A percentile compares a stretch with the other conserved stretches of the same genome.
Evolutionary conservation across 1,140 invertebrate species (phyloP).

Genomic region (Anadara kagoshimensis): DNA sequence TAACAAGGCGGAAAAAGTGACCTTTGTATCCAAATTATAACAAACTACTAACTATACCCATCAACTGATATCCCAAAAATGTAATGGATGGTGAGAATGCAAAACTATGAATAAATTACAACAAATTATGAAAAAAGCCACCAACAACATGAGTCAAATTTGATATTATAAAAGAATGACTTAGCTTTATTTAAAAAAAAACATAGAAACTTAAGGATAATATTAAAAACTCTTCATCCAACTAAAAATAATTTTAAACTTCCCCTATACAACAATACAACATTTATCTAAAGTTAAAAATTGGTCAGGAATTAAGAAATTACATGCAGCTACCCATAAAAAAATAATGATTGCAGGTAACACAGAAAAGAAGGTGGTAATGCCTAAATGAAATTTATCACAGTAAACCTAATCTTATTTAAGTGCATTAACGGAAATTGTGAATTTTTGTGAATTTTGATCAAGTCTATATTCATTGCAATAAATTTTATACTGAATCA

Average conservation of each 20-base stretch:
- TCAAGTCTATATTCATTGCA: conserved; percentile 9
- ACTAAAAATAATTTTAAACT: conserved; percentile 65
- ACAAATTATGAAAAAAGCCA: conserved; percentile 1
- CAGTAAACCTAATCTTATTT: not conserved
- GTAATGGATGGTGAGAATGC: too few relatives aligned
- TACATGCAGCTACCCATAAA: conserved; percentile 7
- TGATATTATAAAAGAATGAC: conserved; percentile 56
- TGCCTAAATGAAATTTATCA: not conserved
- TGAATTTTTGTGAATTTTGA: too few relatives aligned
- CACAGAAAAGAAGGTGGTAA: conserved; percentile 1
- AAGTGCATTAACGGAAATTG: not conserved
- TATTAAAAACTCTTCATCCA: conserved; percentile 47
- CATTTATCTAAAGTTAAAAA: conserved; percentile 52
- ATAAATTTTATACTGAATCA: not conserved
- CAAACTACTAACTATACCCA: too few relatives aligned
- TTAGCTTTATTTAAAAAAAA: conserved; percentile 62
- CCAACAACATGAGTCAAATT: conserved; percentile 52
- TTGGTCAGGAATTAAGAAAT: conserved; percentile 45
- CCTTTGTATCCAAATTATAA: too few relatives aligned
- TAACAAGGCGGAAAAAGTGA: too few relatives aligned
- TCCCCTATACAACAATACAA: conserved; percentile 66
- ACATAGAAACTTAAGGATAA: conserved; percentile 63
- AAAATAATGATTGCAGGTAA: conserved; percentile 8
- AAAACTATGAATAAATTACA: too few relatives aligned
- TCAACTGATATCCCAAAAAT: too few relatives aligned